Conservation (phyloP, 2,888 invertebrate species). For the Oscheius sp. region DNA sequence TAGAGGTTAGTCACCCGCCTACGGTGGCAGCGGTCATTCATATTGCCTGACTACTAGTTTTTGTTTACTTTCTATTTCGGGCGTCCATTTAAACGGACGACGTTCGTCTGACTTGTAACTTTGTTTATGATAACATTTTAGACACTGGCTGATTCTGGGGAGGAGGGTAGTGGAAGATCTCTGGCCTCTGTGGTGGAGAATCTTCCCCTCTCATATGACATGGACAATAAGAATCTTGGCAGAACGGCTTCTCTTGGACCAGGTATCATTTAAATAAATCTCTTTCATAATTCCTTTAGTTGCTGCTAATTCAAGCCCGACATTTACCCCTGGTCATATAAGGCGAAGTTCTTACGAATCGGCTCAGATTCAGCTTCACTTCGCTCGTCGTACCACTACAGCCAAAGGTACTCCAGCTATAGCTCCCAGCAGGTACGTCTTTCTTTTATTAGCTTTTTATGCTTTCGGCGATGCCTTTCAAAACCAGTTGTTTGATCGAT, state of each 20-base stretch:
- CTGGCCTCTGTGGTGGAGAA: slow-evolving; percentile 59
- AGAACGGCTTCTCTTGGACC: slow-evolving; percentile 42
- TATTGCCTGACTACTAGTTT: neutral
- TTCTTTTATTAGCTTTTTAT: neutral
- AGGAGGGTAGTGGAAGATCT: slow-evolving; percentile 39
- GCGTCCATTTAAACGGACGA: neutral
- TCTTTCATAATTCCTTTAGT: neutral
- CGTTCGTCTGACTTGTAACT: neutral
- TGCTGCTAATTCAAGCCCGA: slow-evolving; percentile 8
- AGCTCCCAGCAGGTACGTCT: slow-evolving; percentile 37
- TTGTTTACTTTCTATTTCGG: neutral
- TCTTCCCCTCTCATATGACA: slow-evolving; percentile 57
- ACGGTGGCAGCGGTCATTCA: neutral
- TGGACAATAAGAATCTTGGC: slow-evolving; percentile 50
- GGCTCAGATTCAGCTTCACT: slow-evolving; percentile 53
- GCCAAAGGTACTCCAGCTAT: slow-evolving; percentile 31
- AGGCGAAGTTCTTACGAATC: slow-evolving; percentile 60
- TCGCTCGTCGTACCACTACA: slow-evolving; percentile 40
- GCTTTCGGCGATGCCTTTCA: neutral
- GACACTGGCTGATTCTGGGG: slow-evolving; percentile 18
- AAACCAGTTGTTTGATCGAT: slow-evolving; percentile 19
- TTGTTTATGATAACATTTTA: neutral
- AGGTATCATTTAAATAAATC: neutral
- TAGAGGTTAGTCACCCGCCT: slow-evolving; percentile 5
- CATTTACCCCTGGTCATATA: slow-evolving; percentile 57